Base-by-base conservation (phyloP, 2,113 vertebrate genomes). In the Protomyctophum bolini region DNA sequence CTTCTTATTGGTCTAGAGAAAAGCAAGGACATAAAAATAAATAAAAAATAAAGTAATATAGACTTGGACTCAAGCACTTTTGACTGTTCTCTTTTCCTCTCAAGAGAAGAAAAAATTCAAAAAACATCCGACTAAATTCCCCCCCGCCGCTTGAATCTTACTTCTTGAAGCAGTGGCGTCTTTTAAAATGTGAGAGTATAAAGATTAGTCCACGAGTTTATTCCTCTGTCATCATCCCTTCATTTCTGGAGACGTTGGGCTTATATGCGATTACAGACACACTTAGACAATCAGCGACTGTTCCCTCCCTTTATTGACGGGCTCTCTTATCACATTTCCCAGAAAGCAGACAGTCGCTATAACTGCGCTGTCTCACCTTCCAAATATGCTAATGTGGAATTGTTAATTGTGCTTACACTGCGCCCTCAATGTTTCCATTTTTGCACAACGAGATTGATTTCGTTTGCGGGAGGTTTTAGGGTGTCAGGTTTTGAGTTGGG, bases 271-370 rank as follows among this genome's bases (percentile, higher is more conserved):
- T 84, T 86, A 78, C 69, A 84, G 82, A 79, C 82, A 74, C 76
- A 83, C 75, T 89, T 86, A 79, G 69, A 61, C 92, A 86, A 87
- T 77, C 83, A 90, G 77, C 79, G 72, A 8, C 51, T 72, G 87
- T 88, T 84, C 87, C 86, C 80, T 75, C 80, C 89, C 77, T 75
- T 85, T 88, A 83, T 84, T 83, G 76, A 90, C 88, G 86, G 82
- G 82, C 87, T 89, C 83, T 73, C 86, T 93, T 93, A 93, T 93
- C 92, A 83, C 76, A 90, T 82, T 82, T 92, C 72, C 77, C 92
- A 94, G 87, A 62, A 91, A 90, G 69, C 91, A 85, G 82, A 76
- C 70, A 81, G 21, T 68, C 62, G 57, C 74, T 56, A 78, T 56
- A 41, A 86, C 84, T 92, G 83, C 33, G 3, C 33, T 41, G 80